Evolutionary conservation across 2,888 invertebrate species (phyloP), one percentile per base, ranked within the genome.

Genomic region (Hedya salicella): DNA sequence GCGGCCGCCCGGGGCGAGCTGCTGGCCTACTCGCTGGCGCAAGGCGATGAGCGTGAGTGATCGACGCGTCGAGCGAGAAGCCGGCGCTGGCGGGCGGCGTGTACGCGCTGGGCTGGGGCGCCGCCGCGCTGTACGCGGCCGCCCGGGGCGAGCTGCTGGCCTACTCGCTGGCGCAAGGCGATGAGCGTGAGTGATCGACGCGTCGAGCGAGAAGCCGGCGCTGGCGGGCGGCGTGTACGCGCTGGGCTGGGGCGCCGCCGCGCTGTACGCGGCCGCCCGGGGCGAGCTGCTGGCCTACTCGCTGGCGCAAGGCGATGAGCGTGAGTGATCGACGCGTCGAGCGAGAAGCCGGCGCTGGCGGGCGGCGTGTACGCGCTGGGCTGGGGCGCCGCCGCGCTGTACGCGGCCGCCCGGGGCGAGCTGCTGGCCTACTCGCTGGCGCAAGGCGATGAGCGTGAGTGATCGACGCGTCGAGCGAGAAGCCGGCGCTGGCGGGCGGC

Each of bases 41-140:
- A n/a, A 85, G 1, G 71, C 70, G 1, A 78, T 85, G 9, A 87
- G 89, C 25, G 92, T 95, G 52, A n/a, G n/a, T n/a, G n/a, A n/a
- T n/a, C n/a, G 95, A 95, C 79, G 87, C 93, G 4, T 76, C 96
- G 44, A 88, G 93, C 66, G 96, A 95, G 95, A n/a, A n/a, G n/a
- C n/a, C n/a, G 95, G 94, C 2, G 78, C 78, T 2, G 79, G 82
- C 70, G 80, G 83, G 0, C 83, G n/a, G n/a, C n/a, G n/a, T 96
- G 68, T 96, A 94, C 81, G 95, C 94, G 2, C 93, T 94, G 74
- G 95, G 95, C 0, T 94, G 94, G 73, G 94, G 94, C 0, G 64
- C 79, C 95, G 1, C 89, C 93, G 3, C 78, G 92, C 53, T 95
- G 94, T 74, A 75, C 91, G 71, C 75, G 87, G 0, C 81, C 85